These are phyloP conservation scores for Drosophila nebulosa DNA, from an alignment of 1,140 invertebrate species.

Conservation along the genomic window DNA sequence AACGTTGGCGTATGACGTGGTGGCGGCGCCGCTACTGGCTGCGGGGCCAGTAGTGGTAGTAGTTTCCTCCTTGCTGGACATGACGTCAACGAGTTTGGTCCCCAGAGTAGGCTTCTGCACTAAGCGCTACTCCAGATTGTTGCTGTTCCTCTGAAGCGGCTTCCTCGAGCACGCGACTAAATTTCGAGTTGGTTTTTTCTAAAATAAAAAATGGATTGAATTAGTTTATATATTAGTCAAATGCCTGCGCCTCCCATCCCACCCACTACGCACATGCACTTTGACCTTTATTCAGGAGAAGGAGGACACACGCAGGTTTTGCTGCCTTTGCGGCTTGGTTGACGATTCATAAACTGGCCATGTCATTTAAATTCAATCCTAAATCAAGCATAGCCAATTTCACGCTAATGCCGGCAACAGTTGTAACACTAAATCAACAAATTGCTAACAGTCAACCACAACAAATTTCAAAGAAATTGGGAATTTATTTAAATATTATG, in stretches of 20 bases:
- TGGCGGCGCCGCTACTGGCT: slow-evolving; percentile 19
- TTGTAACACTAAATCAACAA: neutral
- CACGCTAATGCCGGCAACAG: slow-evolving; percentile 28
- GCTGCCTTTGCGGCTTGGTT: slow-evolving; percentile 3
- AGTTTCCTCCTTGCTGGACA: slow-evolving; percentile 77
- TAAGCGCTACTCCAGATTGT: slow-evolving; percentile 55
- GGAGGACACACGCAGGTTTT: slow-evolving; percentile 5
- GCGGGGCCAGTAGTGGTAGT: slow-evolving; percentile 13
- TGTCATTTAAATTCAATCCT: slow-evolving; percentile 1
- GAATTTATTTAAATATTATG: slow-evolving; percentile 47
- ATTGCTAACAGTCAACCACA: slow-evolving; percentile 19
- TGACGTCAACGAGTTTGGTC: slow-evolving; percentile 21
- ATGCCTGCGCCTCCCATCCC: slow-evolving; percentile 6
- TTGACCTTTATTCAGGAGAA: slow-evolving; percentile 35
- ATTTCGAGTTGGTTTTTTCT: slow-evolving; percentile 40
- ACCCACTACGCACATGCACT: slow-evolving; percentile 31
- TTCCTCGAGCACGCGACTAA: neutral
- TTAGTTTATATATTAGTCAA: slow-evolving; percentile 19
- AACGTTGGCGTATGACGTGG: slow-evolving; percentile 73
- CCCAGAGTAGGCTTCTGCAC: slow-evolving; percentile 59
- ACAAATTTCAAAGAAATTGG: slow-evolving; percentile 38
- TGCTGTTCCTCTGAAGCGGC: slow-evolving; percentile 44
- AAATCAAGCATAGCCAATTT: slow-evolving; percentile 22
- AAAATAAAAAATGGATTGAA: neutral
- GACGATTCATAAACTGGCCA: slow-evolving; percentile 39